Base-by-base conservation (phyloP, 2,888 invertebrate genomes). In the Acleris emargana region DNA sequence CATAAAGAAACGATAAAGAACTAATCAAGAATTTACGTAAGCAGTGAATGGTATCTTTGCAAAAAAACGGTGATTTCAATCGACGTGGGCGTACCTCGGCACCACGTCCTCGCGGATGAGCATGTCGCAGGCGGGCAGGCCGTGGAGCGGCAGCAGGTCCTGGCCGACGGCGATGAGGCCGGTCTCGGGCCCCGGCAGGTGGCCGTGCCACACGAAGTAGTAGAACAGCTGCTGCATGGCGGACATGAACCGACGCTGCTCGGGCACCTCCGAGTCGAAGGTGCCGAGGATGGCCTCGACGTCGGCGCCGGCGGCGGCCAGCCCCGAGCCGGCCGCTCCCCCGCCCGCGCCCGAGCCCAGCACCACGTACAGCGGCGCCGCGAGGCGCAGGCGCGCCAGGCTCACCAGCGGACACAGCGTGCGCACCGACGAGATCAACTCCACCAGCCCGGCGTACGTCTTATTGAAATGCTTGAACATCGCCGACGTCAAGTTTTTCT, bases 141-240 rank as follows among this genome's bases (percentile, higher is more conserved):
- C 95, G 18, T 89, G 92, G 58, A 94, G 93, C 0, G 95, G 93
- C 6, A 95, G 86, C 16, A 94, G 91, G 81, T 97, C 96, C 80
- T 97, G 96, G 0, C 93, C 96, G 1, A 97, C 94, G 25, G 95
- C 91, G 47, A 96, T 87, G 17, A 96, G 93, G 11, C 93, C 90
- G 42, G 91, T 86, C 63, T 94, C 94, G 7, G 94, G 93, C n/a
- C 94, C 94, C 13, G 94, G 89, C 63, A 96, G 89, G 70, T 93
- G 94, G n/a, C 96, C 97, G 72, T 96, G 94, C 93, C 95, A 94
- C 1, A 97, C 96, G 76, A 94, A 97, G 75, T 96, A 94, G 84
- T 97, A 97, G 85, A 97, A 97, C 38, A 97, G 86, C 70, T 95
- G 95, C 78, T 97, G 97, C 93, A 97, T 96, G 13, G 97, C 95